Conservation (phyloP, 2,888 invertebrate species). For the Capitulum mitella region DNA sequence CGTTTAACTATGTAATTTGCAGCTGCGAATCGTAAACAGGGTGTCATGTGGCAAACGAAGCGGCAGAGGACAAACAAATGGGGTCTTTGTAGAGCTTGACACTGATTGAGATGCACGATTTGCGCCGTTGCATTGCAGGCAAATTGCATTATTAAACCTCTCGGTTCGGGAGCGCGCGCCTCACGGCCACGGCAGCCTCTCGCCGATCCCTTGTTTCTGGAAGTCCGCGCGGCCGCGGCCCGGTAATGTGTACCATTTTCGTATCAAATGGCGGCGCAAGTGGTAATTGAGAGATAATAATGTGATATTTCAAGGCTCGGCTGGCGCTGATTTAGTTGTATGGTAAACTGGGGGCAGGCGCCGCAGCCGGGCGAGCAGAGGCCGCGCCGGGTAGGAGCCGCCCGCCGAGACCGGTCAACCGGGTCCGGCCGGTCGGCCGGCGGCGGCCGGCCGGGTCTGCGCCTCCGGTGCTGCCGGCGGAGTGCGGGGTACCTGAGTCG, state of each 20-base stretch:
- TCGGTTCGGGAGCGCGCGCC: background rate
- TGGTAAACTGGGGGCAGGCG: conserved; percentile 22
- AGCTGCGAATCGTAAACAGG: background rate
- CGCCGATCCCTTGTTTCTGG: background rate
- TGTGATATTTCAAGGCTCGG: conserved; percentile 20
- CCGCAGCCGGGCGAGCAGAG: background rate
- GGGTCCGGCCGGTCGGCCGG: background rate
- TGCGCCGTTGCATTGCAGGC: background rate
- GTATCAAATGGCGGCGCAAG: conserved; percentile 16
- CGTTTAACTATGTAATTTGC: background rate
- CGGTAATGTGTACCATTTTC: conserved; percentile 8
- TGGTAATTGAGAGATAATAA: conserved; percentile 24
- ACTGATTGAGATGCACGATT: conserved; percentile 12
- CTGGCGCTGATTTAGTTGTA: conserved; percentile 18
- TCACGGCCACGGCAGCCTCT: background rate
- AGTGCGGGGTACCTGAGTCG: background rate
- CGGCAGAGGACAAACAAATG: background rate
- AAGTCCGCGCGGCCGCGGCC: background rate
- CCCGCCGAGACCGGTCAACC: background rate
- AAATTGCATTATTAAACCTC: background rate
- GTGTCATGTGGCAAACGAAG: background rate
- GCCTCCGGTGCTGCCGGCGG: background rate
- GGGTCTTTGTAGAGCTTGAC: background rate
- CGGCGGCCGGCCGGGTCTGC: background rate
- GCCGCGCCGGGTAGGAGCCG: conserved; percentile 4